phyloP scores from a whole-genome alignment of 2,888 invertebrate genomes.

The Metallyticus violacea region DNA sequence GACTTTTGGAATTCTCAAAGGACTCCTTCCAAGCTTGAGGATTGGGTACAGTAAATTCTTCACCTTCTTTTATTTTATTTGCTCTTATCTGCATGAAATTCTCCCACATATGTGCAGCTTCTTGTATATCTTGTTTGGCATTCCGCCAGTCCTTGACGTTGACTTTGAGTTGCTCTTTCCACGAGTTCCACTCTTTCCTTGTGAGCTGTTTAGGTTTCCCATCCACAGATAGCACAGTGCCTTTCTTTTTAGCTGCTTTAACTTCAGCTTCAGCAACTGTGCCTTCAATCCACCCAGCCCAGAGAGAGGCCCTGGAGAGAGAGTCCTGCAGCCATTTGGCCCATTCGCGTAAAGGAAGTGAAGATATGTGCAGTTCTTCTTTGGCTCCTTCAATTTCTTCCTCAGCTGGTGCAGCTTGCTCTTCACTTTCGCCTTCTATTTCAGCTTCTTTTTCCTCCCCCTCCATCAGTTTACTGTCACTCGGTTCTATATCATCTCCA shows the following conservation, averaged over 20 bases:
- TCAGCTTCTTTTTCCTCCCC: no score
- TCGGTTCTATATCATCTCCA: no score
- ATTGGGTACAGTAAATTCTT: neutral
- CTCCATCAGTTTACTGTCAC: no score
- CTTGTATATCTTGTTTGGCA: neutral
- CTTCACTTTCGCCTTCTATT: no score
- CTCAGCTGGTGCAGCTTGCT: no score
- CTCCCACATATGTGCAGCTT: neutral
- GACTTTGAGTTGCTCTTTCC: neutral
- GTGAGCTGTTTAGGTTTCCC: neutral
- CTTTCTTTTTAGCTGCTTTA: neutral
- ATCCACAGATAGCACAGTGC: neutral
- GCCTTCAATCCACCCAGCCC: neutral
- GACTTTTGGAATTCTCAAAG: neutral
- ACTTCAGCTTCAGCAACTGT: neutral
- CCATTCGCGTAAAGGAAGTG: neutral
- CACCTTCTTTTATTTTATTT: neutral
- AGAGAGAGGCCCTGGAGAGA: neutral
- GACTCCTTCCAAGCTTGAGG: neutral
- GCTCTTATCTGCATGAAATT: neutral
- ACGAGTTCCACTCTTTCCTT: neutral
- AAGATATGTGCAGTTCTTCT: neutral
- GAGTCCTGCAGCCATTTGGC: neutral
- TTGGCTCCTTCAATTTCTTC: no score
- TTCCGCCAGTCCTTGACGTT: neutral